These are phyloP conservation scores for Euwallacea similis DNA, from an alignment of 1,140 invertebrate species.

Conservation along the genomic window DNA sequence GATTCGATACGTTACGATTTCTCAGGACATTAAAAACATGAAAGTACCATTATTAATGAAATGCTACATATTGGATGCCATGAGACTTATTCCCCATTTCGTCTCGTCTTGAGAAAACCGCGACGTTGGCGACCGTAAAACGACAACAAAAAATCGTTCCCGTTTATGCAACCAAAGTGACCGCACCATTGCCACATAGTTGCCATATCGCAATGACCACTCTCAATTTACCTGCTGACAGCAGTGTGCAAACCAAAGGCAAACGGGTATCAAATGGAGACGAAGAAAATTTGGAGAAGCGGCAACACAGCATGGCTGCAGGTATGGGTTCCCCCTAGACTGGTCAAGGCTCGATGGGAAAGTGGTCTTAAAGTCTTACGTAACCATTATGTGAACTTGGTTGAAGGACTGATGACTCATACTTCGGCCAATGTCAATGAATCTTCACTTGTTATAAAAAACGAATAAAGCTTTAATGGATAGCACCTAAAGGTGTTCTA, in stretches of 20 bases:
- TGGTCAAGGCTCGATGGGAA: constrained; percentile 12
- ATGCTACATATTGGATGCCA: no score
- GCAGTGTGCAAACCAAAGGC: no score
- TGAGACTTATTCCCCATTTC: background rate
- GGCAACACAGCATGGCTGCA: no score
- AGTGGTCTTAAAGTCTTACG: constrained; percentile 9
- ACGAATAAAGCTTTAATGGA: no score
- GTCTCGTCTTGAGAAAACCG: constrained; percentile 1
- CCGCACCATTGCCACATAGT: background rate
- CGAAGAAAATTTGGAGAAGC: no score
- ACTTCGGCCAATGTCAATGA: constrained; percentile 16
- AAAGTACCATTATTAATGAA: no score
- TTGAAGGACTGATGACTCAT: constrained; percentile 10
- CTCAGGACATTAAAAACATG: no score
- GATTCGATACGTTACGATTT: no score
- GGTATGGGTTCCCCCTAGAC: background rate
- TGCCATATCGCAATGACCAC: background rate
- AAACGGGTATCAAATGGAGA: no score
- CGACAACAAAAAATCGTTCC: background rate
- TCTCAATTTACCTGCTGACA: no score
- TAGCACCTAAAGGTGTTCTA: no score
- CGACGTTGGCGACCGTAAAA: background rate
- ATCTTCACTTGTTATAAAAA: background rate
- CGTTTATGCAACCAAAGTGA: background rate
- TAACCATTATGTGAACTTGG: constrained; percentile 21